These are phyloP conservation scores for Maccullochella peelii DNA, from an alignment of 2,113 vertebrate species.

Conservation along the genomic window DNA sequence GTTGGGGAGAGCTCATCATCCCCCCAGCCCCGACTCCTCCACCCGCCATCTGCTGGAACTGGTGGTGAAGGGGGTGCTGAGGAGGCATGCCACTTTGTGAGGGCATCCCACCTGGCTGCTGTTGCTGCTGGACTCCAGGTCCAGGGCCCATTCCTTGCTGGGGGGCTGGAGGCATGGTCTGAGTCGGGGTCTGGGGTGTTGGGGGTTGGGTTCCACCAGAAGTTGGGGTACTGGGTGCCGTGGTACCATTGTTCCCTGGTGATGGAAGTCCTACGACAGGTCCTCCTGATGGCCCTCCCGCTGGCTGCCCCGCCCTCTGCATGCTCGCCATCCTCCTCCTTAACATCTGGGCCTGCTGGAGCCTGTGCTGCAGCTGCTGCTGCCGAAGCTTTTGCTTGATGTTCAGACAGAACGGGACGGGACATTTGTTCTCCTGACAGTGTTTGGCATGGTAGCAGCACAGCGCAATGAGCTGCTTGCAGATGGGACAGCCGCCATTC, in stretches of 20 bases:
- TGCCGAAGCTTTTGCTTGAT: constrained; percentile 98
- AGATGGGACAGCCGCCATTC: constrained; percentile 97
- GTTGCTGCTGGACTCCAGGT: constrained; percentile 70
- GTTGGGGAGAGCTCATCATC: constrained; percentile 84
- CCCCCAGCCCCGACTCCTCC: constrained; percentile 80
- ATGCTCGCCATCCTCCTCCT: constrained; percentile 96
- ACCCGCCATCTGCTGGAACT: constrained; percentile 87
- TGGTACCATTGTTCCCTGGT: constrained; percentile 81
- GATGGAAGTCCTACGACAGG: constrained; percentile 89
- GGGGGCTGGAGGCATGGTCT: constrained; percentile 65
- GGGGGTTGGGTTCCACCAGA: constrained; percentile 92
- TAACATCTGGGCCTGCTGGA: constrained; percentile 98
- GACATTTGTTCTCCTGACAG: constrained; percentile 99
- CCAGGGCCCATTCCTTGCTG: constrained; percentile 76
- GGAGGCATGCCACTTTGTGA: constrained; percentile 82
- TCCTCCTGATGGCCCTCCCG: constrained; percentile 79
- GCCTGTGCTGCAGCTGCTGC: constrained; percentile 96
- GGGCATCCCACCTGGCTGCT: constrained; percentile 63
- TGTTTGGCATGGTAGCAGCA: constrained; percentile 99
- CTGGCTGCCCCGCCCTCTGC: constrained; percentile 91
- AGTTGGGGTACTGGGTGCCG: constrained; percentile 90
- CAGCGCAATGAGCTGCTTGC: constrained; percentile 98
- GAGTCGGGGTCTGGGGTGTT: constrained; percentile 91
- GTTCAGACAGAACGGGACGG: constrained; percentile 98
- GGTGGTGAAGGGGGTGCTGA: constrained; percentile 90